Base-by-base conservation (phyloP, 1,140 invertebrate species). In the Pseudomyrmex gracilis region DNA sequence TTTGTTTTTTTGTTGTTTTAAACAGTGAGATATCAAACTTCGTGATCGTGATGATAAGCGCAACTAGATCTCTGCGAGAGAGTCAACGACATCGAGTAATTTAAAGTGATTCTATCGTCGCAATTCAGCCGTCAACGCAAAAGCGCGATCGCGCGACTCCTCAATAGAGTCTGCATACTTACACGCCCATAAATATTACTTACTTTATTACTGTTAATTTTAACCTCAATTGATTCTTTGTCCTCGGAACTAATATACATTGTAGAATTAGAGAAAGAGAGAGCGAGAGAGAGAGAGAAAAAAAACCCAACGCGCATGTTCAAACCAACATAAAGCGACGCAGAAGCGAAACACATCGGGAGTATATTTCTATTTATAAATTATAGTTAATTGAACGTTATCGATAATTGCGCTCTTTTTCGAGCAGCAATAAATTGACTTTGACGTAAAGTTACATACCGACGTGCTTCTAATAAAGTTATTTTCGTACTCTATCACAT, bases 51-150 rank as follows among this genome's bases (percentile, higher is more conserved):
- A 8, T 51, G 13, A 13, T 12, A 51, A 51, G 13, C 10, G 49
- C 49, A 51, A 51, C 13, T 51, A 51, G 49, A 51, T 51, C 49
- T 51, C 49, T 13, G 49, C 8, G 22, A 57, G 53, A 71, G 71
- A 74, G 55, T 61, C 66, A 55, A 60, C 51, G 60, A 84, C 73
- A 9, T 34, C 9, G 63, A 51, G 49, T 20, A 24, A 70, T 73
- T 34, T 68, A 78, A 87, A 84, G 73, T 43, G 47, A 76, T 87
- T 84, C 45, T 22, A 34, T 34, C 34, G 7, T 34, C 34, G 34
- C 34, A 78, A 77, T 87, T 83, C 58, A 77, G 43, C 49, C 17
- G n/a, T 47, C 51, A 9, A 24, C 24, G 10, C n/a, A 24, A 20
- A 20, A 78, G 10, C 5, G 10, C 34, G 64, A 58, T 78, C 51